These are phyloP conservation scores for Urocyon cinereoargenteus DNA, from an alignment of 2,797 vertebrate species.

Conservation along the genomic window DNA sequence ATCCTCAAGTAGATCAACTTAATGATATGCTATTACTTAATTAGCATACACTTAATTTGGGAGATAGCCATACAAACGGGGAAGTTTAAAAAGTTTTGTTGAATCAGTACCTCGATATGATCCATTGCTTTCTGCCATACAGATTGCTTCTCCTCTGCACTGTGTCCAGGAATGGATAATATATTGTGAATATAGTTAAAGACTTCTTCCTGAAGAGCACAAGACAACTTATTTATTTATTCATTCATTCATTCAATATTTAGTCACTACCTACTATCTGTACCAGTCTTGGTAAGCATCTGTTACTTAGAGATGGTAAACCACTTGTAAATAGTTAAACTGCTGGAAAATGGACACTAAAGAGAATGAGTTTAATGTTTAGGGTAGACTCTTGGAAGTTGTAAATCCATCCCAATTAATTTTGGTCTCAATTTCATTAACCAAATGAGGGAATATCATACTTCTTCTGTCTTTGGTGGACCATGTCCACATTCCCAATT, in stretches of 20 bases:
- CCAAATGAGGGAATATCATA: background rate
- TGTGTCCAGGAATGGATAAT: slow-evolving; percentile 96
- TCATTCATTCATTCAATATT: background rate
- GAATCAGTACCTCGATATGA: slow-evolving; percentile 91
- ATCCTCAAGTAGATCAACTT: slow-evolving; percentile 10
- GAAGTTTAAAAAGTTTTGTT: background rate
- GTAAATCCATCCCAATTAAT: slow-evolving; percentile 29
- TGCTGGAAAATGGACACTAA: background rate
- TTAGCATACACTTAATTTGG: slow-evolving; percentile 22
- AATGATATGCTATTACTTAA: background rate
- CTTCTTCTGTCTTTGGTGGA: background rate
- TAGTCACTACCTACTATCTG: background rate
- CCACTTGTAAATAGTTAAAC: background rate
- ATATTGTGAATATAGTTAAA: slow-evolving; percentile 98
- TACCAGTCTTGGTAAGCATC: background rate
- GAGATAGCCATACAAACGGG: background rate
- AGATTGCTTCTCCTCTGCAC: slow-evolving; percentile 92
- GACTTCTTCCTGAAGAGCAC: slow-evolving; percentile 92
- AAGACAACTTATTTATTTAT: slow-evolving; percentile 40
- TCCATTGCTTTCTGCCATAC: slow-evolving; percentile 93
- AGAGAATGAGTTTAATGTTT: slow-evolving; percentile 12
- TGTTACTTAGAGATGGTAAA: slow-evolving; percentile 34
- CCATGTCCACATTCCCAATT: background rate
- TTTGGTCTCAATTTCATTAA: background rate
- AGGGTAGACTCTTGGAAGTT: background rate